Percentiles rank a stretch among this genome's conserved stretches.
phyloP scores from a whole-genome alignment of 2,888 invertebrate species.

The Calephelis perditalis region DNA sequence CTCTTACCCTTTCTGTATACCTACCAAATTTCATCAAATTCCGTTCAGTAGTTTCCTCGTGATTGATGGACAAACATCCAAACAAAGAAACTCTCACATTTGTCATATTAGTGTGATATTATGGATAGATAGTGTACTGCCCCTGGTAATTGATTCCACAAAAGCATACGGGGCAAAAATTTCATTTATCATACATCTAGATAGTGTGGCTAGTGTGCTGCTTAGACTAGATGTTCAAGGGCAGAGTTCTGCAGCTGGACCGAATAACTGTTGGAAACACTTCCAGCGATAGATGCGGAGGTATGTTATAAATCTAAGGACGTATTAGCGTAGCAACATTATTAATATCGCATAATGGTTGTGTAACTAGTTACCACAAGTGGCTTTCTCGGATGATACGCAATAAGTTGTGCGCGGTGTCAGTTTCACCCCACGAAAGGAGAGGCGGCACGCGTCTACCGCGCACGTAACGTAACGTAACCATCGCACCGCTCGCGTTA shows the following conservation, averaged over 20 bases:
- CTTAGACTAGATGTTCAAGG: background rate
- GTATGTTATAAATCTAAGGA: too few species aligned
- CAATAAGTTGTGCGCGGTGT: background rate
- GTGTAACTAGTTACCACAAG: background rate
- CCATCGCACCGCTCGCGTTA: background rate
- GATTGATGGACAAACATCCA: too few species aligned
- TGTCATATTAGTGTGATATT: too few species aligned
- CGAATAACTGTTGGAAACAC: background rate
- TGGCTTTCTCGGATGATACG: constrained; percentile 10
- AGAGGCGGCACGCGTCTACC: background rate
- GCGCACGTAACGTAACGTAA: background rate
- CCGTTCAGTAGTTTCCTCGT: too few species aligned
- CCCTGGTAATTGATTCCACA: too few species aligned
- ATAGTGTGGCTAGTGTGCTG: too few species aligned
- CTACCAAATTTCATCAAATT: too few species aligned
- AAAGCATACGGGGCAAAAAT: too few species aligned
- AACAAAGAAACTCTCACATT: too few species aligned
- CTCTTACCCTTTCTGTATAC: too few species aligned
- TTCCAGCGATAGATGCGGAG: background rate
- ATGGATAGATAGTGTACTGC: too few species aligned
- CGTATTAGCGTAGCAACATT: background rate
- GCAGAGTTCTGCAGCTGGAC: background rate
- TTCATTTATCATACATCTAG: too few species aligned
- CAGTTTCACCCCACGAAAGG: constrained; percentile 8
- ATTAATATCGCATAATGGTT: background rate